phyloP scores from a whole-genome alignment of 2,113 vertebrate genomes.

The Edolisoma coerulescens region DNA sequence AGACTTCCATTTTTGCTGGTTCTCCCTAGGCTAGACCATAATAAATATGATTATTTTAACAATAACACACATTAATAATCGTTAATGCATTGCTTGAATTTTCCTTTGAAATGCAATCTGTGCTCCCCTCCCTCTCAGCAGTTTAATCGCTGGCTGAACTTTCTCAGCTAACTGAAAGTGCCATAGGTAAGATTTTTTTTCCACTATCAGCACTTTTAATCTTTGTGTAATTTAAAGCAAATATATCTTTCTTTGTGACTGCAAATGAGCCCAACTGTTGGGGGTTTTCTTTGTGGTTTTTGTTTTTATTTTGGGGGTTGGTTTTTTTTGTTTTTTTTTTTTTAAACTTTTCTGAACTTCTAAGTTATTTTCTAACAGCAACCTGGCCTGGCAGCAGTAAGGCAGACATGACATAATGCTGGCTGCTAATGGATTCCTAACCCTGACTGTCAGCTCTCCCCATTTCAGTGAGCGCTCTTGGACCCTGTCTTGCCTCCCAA shows the following conservation, averaged over 20 bases:
- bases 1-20: conserved; percentile 33
- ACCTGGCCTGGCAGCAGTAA: not conserved
- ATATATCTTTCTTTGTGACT: conserved; percentile 11
- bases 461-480: not conserved
- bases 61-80: conserved; percentile 63
- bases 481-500: not conserved
- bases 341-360: not conserved
- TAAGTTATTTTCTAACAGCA: not conserved
- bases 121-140: conserved; percentile 28
- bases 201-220: conserved; percentile 48
- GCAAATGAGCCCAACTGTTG: conserved; percentile 23
- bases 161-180: conserved; percentile 37
- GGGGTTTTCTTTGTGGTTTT: not conserved
- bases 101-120: conserved; percentile 50
- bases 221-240: conserved; percentile 46
- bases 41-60: conserved; percentile 60
- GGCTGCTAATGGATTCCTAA: not conserved
- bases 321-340: too few species aligned
- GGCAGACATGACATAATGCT: not conserved
- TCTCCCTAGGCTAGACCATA: conserved; percentile 50
- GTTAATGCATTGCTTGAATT: conserved; percentile 20
- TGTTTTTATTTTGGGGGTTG: not conserved
- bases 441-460: not conserved
- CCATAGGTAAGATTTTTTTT: conserved; percentile 54
- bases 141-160: conserved; percentile 53